Percentiles rank a stretch among this genome's conserved stretches.
Evolutionary conservation across 1,140 invertebrate genomes (phyloP).

Genomic region (Halyomorpha halys): DNA sequence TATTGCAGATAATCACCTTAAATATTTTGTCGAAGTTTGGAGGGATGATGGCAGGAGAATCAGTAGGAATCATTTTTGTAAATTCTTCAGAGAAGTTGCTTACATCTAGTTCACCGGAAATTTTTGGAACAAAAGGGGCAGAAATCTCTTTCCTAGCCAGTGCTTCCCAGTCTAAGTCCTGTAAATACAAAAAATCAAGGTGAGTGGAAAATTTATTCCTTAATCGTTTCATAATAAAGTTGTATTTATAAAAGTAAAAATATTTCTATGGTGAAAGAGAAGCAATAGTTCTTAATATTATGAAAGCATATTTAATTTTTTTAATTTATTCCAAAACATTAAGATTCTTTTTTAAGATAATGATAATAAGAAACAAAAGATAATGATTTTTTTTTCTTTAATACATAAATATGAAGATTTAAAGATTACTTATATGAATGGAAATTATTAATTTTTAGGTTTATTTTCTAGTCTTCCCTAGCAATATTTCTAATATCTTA

Average conservation of each 20-base stretch:
- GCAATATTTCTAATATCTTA: no score
- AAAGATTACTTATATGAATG: no score
- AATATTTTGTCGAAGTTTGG: conserved; percentile 77
- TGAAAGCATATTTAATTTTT: no score
- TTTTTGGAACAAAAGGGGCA: conserved; percentile 72
- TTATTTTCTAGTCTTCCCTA: no score
- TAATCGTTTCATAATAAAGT: no score
- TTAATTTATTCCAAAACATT: no score
- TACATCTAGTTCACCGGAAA: conserved; percentile 76
- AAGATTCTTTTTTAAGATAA: no score
- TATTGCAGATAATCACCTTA: conserved; percentile 43
- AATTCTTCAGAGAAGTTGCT: conserved; percentile 96
- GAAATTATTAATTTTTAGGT: no score
- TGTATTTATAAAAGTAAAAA: no score
- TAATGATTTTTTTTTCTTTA: no score
- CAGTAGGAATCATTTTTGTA: conserved; percentile 75
- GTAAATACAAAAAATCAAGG: conserved; percentile 29
- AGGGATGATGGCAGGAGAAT: conserved; percentile 81
- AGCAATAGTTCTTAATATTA: background rate
- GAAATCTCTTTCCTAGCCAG: conserved; percentile 58
- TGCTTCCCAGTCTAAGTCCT: conserved; percentile 64
- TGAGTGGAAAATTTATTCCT: background rate
- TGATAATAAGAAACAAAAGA: no score
- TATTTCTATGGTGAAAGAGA: background rate
- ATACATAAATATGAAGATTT: no score